phyloP scores from a whole-genome alignment of 2,888 invertebrate genomes.

The Alviniconcha strummeri region DNA sequence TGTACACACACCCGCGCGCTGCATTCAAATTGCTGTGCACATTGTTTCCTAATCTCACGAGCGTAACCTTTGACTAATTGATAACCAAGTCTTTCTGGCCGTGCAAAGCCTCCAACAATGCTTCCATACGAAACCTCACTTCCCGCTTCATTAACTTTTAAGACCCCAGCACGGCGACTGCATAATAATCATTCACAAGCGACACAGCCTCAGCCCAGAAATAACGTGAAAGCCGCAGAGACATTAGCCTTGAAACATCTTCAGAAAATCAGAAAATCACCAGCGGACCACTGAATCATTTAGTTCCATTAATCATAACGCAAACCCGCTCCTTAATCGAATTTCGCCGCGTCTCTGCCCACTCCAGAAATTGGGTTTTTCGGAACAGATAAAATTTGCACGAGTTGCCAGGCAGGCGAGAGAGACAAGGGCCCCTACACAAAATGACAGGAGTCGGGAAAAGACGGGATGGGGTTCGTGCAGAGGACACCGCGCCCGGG shows the following conservation, averaged over 20 bases:
- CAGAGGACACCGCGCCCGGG: background rate
- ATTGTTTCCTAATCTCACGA: too few relatives aligned
- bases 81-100: too few relatives aligned
- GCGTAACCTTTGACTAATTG: too few relatives aligned
- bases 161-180: too few relatives aligned
- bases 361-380: slow-evolving; percentile 19
- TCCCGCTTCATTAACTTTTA: too few relatives aligned
- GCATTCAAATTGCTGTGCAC: too few relatives aligned
- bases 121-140: too few relatives aligned
- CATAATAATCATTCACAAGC: too few relatives aligned
- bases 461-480: background rate
- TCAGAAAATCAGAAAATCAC: slow-evolving; percentile 19
- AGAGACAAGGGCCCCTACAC: background rate
- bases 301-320: slow-evolving; percentile 23
- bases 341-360: slow-evolving; percentile 17
- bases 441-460: background rate
- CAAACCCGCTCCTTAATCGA: slow-evolving; percentile 16
- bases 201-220: too few relatives aligned
- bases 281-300: slow-evolving; percentile 15
- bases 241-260: background rate
- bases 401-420: background rate
- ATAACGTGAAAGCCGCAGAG: too few relatives aligned
- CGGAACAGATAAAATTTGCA: slow-evolving; percentile 20
- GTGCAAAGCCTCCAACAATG: too few relatives aligned
- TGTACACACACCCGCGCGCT: too few relatives aligned